Percentiles rank a stretch among this genome's conserved stretches.
Evolutionary conservation across 2,797 vertebrate genomes (phyloP).

Genomic region (Mico argentatus): DNA sequence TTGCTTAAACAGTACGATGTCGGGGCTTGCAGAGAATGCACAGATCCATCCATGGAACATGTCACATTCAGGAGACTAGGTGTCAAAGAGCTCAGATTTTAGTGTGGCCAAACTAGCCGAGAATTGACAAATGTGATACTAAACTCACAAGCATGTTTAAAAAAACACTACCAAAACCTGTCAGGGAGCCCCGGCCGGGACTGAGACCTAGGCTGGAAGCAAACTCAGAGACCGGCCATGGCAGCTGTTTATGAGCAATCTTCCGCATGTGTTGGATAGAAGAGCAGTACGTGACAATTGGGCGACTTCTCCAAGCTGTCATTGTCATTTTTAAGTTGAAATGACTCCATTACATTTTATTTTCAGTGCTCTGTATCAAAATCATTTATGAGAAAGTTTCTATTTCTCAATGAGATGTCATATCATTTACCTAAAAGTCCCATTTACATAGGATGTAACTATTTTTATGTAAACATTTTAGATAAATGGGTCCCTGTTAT

Average conservation of each 20-base stretch:
- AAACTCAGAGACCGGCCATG: too few relatives aligned
- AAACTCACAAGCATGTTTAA: not conserved
- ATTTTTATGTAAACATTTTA: slow-evolving; percentile 47
- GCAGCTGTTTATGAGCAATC: slow-evolving; percentile 63
- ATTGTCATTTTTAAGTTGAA: slow-evolving; percentile 83
- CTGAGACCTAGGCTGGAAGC: too few relatives aligned
- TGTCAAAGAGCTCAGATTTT: slow-evolving; percentile 29
- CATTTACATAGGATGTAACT: slow-evolving; percentile 37
- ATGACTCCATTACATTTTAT: slow-evolving; percentile 67
- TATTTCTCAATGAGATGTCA: slow-evolving; percentile 81
- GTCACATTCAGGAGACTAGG: not conserved
- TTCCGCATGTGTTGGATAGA: slow-evolving; percentile 68
- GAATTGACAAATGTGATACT: slow-evolving; percentile 40
- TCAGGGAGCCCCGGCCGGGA: too few relatives aligned
- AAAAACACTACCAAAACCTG: slow-evolving; percentile 31
- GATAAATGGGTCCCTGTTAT: slow-evolving; percentile 22
- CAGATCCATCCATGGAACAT: not conserved
- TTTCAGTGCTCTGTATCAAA: slow-evolving; percentile 71
- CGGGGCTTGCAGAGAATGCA: not conserved
- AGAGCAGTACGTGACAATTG: slow-evolving; percentile 79
- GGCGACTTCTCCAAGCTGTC: slow-evolving; percentile 83
- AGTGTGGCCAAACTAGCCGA: slow-evolving; percentile 26
- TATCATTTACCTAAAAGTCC: slow-evolving; percentile 64
- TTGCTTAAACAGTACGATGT: slow-evolving; percentile 10
- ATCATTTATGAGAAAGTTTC: slow-evolving; percentile 77